phyloP scores from a whole-genome alignment of 1,140 invertebrate species.

The Rhizoglyphus robini region DNA sequence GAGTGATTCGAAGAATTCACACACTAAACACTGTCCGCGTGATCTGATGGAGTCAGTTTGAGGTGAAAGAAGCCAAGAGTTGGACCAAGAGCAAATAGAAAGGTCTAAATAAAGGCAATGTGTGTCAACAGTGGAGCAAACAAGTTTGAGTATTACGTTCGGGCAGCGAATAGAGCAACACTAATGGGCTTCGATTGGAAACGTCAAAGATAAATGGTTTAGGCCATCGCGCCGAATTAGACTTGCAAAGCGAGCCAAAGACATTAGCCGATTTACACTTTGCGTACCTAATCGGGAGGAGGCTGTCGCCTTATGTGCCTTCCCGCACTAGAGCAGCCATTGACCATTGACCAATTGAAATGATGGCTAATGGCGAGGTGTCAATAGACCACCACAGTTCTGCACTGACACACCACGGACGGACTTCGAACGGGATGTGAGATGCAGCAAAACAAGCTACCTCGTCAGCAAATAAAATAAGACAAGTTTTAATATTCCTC shows the following conservation, averaged over 20 bases:
- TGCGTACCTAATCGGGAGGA: not conserved
- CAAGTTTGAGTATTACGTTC: slow-evolving; percentile 4
- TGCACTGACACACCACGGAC: not conserved
- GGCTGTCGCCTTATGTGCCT: too few relatives aligned
- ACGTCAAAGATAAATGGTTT: not conserved
- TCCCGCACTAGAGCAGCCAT: too few relatives aligned
- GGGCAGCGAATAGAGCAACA: not conserved
- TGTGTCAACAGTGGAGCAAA: slow-evolving; percentile 7
- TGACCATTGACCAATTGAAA: too few relatives aligned
- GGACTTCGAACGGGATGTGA: not conserved
- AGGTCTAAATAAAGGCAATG: not conserved
- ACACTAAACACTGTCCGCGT: not conserved
- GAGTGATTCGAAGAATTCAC: not conserved
- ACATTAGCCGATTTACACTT: not conserved
- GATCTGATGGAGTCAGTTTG: not conserved
- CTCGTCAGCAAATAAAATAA: not conserved
- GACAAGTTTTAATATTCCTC: not conserved
- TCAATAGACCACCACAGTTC: not conserved
- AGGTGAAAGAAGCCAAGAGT: not conserved
- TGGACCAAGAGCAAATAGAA: not conserved
- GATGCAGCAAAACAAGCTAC: not conserved
- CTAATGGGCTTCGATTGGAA: not conserved
- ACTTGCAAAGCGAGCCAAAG: not conserved
- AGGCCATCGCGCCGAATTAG: not conserved
- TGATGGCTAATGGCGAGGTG: not conserved